These are phyloP conservation scores for Alethe diademata DNA, from an alignment of 2,113 vertebrate genomes.

Conservation along the genomic window DNA sequence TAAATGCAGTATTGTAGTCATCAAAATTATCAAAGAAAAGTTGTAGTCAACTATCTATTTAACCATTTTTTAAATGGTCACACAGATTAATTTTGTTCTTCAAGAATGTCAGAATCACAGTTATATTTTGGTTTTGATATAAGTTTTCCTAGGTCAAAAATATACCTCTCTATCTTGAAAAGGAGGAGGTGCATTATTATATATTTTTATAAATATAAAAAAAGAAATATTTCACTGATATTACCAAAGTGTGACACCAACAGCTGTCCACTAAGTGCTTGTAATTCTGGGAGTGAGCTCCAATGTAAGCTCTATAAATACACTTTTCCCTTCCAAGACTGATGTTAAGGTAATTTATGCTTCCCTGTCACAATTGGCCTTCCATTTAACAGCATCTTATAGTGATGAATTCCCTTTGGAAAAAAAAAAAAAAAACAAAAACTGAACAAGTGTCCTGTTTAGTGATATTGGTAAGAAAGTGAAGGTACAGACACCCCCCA, in stretches of 20 bases:
- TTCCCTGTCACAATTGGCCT: background rate
- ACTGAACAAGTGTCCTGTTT: background rate
- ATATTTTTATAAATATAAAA: background rate
- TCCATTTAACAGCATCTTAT: background rate
- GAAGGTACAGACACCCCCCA: background rate
- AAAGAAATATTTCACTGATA: background rate
- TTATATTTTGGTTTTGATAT: background rate
- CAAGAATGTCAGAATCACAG: background rate
- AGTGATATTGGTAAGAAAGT: fast-evolving
- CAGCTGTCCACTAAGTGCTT: background rate
- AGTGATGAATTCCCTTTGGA: background rate
- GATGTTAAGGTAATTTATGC: background rate
- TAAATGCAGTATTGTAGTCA: background rate
- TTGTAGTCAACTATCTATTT: background rate
- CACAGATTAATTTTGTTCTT: background rate
- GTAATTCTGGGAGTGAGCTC: background rate
- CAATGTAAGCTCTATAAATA: background rate
- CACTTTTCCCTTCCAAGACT: background rate
- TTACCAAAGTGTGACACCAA: background rate
- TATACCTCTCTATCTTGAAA: background rate
- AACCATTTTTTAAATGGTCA: background rate
- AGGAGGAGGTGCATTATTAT: background rate
- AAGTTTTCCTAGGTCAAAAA: background rate
- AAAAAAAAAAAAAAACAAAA: background rate
- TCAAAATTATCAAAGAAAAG: background rate